phyloP scores from a whole-genome alignment of 2,888 invertebrate genomes.

The Cremastinae sp. region DNA sequence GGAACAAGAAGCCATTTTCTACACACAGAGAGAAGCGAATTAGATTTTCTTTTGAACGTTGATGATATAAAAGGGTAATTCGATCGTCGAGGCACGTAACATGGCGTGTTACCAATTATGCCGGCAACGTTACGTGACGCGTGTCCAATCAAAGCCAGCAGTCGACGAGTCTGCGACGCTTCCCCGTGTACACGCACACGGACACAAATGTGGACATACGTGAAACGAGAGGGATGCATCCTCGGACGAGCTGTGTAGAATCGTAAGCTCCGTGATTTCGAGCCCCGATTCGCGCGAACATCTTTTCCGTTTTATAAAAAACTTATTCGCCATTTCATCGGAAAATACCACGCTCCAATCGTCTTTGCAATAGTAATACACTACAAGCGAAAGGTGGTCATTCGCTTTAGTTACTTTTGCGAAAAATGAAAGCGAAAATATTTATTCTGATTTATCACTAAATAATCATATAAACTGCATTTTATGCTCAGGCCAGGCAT shows the following conservation, averaged over 20 bases:
- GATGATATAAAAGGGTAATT: conserved; percentile 59
- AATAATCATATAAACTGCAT: no score
- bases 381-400: no score
- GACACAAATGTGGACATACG: neutral
- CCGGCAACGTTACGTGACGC: conserved; percentile 50
- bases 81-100: conserved; percentile 55
- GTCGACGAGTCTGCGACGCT: conserved; percentile 10
- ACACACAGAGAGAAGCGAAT: conserved; percentile 34
- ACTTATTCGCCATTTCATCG: no score
- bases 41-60: conserved; percentile 46
- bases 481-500: no score
- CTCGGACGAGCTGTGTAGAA: neutral
- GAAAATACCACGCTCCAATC: no score
- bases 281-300: no score
- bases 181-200: neutral
- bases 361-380: no score
- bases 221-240: neutral
- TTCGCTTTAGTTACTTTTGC: no score
- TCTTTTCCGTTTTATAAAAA: no score
- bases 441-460: no score
- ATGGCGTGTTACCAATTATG: conserved; percentile 51
- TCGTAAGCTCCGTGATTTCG: no score
- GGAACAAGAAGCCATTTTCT: conserved; percentile 19
- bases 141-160: conserved; percentile 44
- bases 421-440: no score